phyloP scores from a whole-genome alignment of 2,797 vertebrate genomes.

The Argya squamiceps region DNA sequence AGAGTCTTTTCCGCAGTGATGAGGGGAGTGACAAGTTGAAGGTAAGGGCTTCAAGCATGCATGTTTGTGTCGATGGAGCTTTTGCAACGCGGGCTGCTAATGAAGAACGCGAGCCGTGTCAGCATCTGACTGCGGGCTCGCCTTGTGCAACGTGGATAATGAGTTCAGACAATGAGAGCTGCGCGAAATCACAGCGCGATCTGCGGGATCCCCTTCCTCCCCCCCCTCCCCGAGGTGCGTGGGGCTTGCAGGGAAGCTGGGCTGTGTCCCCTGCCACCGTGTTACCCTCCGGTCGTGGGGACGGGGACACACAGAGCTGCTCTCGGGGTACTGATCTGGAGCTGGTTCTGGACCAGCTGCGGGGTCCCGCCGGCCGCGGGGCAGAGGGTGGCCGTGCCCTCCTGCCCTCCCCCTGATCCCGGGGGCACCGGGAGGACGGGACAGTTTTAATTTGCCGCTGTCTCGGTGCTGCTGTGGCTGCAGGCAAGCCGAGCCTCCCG shows the following conservation, averaged over 20 bases:
- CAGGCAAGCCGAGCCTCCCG: neutral
- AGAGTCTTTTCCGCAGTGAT: slow-evolving; percentile 42
- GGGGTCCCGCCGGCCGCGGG: neutral
- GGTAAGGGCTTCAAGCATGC: slow-evolving; percentile 63
- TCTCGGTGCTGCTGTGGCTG: neutral
- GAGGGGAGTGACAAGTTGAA: slow-evolving; percentile 61
- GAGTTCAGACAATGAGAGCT: slow-evolving; percentile 56
- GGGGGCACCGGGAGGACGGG: neutral
- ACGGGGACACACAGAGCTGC: neutral
- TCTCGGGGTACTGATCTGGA: fast-evolving
- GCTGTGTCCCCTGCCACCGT: neutral
- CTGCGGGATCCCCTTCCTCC: slow-evolving; percentile 5
- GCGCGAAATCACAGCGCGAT: neutral
- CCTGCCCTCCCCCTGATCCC: neutral
- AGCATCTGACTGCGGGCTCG: slow-evolving; percentile 38
- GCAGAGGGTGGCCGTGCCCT: neutral
- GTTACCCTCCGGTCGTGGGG: neutral
- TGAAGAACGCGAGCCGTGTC: slow-evolving; percentile 46
- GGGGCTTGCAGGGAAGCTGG: neutral
- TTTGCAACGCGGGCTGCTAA: slow-evolving; percentile 46
- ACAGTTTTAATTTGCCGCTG: neutral
- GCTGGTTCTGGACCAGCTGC: neutral
- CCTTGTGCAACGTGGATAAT: slow-evolving; percentile 46
- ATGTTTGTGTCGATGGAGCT: slow-evolving; percentile 49
- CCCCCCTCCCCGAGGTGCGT: neutral